Conservation (phyloP, 2,113 vertebrate genomes). For the Acrocephalus kingi region DNA sequence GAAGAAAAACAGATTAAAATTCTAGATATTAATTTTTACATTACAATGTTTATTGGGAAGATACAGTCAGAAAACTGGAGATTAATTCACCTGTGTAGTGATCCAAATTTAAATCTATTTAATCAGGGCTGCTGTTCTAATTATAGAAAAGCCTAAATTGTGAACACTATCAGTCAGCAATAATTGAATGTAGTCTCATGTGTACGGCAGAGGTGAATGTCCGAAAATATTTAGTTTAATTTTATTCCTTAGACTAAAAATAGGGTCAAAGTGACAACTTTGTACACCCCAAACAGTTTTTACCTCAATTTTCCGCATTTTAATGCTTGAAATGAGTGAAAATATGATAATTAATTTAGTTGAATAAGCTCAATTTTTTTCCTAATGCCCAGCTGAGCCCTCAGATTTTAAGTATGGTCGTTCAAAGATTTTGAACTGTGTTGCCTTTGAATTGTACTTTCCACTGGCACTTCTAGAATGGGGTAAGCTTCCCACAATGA, state of each 20-base stretch:
- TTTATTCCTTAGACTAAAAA: neutral
- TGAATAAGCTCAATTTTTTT: neutral
- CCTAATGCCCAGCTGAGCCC: neutral
- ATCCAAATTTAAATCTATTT: neutral
- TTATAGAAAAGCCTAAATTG: neutral
- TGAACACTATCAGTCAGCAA: neutral
- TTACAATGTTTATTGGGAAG: neutral
- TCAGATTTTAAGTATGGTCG: neutral
- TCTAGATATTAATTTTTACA: neutral
- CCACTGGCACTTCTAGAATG: neutral
- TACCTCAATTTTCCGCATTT: neutral
- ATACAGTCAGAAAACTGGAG: neutral
- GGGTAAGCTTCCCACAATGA: neutral
- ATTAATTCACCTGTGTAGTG: neutral
- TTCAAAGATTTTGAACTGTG: neutral
- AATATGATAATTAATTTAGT: neutral
- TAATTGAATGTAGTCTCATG: neutral
- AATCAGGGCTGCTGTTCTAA: neutral
- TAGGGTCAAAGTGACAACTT: neutral
- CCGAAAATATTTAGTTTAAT: accelerated
- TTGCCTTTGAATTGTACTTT: neutral
- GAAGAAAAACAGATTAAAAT: neutral
- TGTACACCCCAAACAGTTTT: neutral
- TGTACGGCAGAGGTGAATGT: neutral
- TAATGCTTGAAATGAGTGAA: neutral